phyloP scores from a whole-genome alignment of 2,888 invertebrate species.

The Seira musarum region DNA sequence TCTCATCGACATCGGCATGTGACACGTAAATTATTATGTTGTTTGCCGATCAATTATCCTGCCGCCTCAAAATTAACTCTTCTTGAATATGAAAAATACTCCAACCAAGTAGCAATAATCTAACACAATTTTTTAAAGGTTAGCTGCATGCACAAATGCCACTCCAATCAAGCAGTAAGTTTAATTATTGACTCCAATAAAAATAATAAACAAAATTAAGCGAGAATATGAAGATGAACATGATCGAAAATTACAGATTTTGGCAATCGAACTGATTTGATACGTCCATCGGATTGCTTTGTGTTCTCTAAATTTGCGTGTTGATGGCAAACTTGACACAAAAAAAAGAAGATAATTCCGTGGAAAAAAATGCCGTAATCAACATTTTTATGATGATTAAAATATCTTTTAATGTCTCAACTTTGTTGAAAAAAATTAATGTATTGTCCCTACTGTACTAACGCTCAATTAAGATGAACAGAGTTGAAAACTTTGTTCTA shows the following conservation, averaged over 20 bases:
- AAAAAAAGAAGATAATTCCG: too few species aligned
- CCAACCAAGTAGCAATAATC: not conserved
- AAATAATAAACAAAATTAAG: conserved; percentile 13
- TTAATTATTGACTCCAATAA: conserved; percentile 21
- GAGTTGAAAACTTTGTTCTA: too few species aligned
- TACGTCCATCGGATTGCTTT: too few species aligned
- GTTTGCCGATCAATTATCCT: too few species aligned
- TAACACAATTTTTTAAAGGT: not conserved
- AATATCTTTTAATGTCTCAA: conserved; percentile 31
- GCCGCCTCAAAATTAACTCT: too few species aligned
- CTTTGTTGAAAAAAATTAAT: conserved; percentile 26
- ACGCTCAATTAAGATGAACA: too few species aligned
- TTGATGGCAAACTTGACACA: conserved; percentile 16
- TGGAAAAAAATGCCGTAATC: too few species aligned
- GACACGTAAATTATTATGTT: not conserved
- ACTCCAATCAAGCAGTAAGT: not conserved
- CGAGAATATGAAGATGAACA: conserved; percentile 6
- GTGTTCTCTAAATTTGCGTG: not conserved
- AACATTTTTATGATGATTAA: conserved; percentile 26
- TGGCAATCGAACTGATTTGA: too few species aligned
- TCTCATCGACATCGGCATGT: not conserved
- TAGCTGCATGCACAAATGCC: not conserved
- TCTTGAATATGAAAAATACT: conserved; percentile 17
- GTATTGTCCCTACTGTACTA: conserved; percentile 25
- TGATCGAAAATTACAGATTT: conserved; percentile 16